Base-by-base conservation (phyloP, 2,113 vertebrate species). In the Camelus dromedarius region DNA sequence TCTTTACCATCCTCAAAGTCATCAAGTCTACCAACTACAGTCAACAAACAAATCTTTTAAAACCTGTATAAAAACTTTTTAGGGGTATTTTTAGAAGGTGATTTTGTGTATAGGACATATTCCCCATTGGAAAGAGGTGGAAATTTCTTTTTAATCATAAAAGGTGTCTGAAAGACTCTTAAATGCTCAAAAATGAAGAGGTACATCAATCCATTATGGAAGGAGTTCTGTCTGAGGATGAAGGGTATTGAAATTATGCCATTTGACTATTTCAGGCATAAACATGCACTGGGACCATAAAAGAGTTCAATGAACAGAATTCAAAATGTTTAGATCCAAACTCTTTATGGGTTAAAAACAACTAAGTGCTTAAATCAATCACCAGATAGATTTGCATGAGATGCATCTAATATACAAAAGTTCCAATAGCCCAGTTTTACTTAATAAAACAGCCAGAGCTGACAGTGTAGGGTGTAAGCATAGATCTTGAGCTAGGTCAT, bases 41-140 rank as follows among this genome's bases (percentile, higher is more conserved):
- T 35, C 60, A 89, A 91, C 20, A 94, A 86, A 82, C 26, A 77
- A 10, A 64, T 26, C 80, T 95, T 92, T 50, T 60, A 90, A 80
- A 92, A 67, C 8, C 9, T 62, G 19, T 19, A 18, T 28, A 32
- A 76, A 96, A 95, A 32, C 0, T 19, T 66, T 93, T 54, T 66
- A 72, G 30, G 19, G 5, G 9, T 81, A 64, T 75, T 82, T 93
- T 96, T 69, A 86, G 73, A 67, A 91, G 46, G 38, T 42, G 6
- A 50, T 38, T 75, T 84, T 73, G 6, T 73, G 42, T 67, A 18
- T 26, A n/a, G n/a, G 60, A 97, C 77, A 67, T 70, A 77, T 14
- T 66, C 28, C 52, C 84, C 75, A 85, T 66, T 56, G 92, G 54
- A 92, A 75, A 92, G 69, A 86, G 14, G 58, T 72, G 60, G 16